Evolutionary conservation across 2,888 invertebrate species (phyloP).

Genomic region (Suillia variegata): DNA sequence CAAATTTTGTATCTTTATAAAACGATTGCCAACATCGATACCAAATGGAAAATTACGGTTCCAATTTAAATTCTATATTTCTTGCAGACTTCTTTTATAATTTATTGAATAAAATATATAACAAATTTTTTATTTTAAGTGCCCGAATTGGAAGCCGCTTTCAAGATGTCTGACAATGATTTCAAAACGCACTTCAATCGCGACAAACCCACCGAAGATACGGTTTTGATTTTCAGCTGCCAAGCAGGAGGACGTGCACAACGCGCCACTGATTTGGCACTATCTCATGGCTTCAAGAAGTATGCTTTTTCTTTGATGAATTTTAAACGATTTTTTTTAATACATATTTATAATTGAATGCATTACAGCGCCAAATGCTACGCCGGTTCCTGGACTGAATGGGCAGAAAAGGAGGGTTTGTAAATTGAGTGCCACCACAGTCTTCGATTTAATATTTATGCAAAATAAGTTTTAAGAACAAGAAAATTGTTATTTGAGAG

Average conservation of each 20-base stretch:
- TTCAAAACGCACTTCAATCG: conserved; percentile 61
- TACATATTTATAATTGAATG: no score
- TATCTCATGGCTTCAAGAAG: conserved; percentile 52
- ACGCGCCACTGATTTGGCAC: conserved; percentile 66
- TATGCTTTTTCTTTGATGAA: conserved; percentile 32
- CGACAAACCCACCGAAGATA: conserved; percentile 66
- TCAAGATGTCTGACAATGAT: conserved; percentile 45
- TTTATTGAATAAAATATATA: no score
- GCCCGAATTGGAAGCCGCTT: conserved; percentile 47
- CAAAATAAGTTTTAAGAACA: conserved; percentile 3
- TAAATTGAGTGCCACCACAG: conserved; percentile 17
- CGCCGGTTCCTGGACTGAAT: conserved; percentile 60
- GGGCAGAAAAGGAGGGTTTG: conserved; percentile 52
- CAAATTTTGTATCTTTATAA: no score
- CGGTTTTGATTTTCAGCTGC: conserved; percentile 72
- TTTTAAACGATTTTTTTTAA: conserved; percentile 4
- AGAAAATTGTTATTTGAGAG: conserved; percentile 17
- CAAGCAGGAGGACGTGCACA: conserved; percentile 72
- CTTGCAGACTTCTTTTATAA: no score
- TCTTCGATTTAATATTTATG: no score
- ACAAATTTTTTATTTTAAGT: no score
- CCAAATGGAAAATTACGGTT: no score
- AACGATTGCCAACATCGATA: no score
- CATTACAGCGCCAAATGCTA: conserved; percentile 55
- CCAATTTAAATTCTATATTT: no score